These are phyloP conservation scores for Stenolophus ochropezus DNA, from an alignment of 2,888 invertebrate genomes.

Conservation along the genomic window DNA sequence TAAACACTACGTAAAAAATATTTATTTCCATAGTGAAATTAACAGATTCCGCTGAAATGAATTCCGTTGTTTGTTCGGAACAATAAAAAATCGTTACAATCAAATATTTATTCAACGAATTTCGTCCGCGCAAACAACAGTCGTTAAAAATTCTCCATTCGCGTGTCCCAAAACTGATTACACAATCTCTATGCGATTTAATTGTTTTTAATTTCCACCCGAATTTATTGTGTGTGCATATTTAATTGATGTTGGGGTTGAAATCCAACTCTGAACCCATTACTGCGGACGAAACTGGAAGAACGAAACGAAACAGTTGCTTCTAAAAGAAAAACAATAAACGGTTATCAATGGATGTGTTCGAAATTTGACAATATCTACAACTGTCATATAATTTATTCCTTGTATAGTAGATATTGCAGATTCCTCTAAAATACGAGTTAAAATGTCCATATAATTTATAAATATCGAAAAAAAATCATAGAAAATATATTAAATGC, in stretches of 20 bases:
- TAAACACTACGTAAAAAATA: background rate
- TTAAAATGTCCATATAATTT: too few species aligned
- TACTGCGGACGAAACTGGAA: background rate
- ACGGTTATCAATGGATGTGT: too few species aligned
- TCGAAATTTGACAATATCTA: too few species aligned
- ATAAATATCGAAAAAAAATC: too few species aligned
- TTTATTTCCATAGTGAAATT: slow-evolving; percentile 12
- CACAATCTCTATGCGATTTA: slow-evolving; percentile 44
- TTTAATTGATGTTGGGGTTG: slow-evolving; percentile 22
- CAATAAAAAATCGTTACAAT: slow-evolving; percentile 44
- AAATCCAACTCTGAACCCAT: background rate
- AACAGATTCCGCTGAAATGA: slow-evolving; percentile 25
- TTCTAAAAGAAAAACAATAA: too few species aligned
- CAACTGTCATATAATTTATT: too few species aligned
- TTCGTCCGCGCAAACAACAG: slow-evolving; percentile 24
- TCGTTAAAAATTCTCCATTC: slow-evolving; percentile 28
- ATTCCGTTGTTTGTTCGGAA: slow-evolving; percentile 20
- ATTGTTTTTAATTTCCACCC: slow-evolving; percentile 39
- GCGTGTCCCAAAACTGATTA: slow-evolving; percentile 27
- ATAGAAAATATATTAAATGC: too few species aligned
- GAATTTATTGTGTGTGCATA: slow-evolving; percentile 42
- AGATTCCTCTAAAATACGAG: too few species aligned
- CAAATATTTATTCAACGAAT: slow-evolving; percentile 43
- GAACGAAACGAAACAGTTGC: too few species aligned
- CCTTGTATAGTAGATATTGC: too few species aligned